A percentile compares a stretch with the other conserved stretches of the same genome.
Evolutionary conservation across 2,113 vertebrate genomes (phyloP).

Genomic region (Sclerurus mexicanus): DNA sequence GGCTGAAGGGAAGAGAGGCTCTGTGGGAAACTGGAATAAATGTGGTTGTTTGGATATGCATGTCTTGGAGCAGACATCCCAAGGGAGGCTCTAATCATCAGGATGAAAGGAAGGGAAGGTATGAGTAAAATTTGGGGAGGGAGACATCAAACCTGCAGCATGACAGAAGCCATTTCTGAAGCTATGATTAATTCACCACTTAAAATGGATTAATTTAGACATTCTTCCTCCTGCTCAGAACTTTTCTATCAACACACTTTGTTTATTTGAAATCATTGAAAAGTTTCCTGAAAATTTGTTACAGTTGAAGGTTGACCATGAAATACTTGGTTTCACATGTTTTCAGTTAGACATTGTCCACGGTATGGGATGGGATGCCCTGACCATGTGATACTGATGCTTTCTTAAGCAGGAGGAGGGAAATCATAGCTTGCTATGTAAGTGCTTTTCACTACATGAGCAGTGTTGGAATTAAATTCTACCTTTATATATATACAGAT

Average conservation of each 20-base stretch:
- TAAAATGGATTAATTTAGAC: neutral
- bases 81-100: conserved; percentile 12
- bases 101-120: conserved; percentile 24
- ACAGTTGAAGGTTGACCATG: neutral
- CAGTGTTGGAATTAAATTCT: neutral
- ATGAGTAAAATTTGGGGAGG: neutral
- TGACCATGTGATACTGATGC: neutral
- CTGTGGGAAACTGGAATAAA: neutral
- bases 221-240: neutral
- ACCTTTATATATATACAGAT: neutral
- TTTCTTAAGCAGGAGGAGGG: neutral
- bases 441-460: neutral
- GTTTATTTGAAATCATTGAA: conserved; percentile 1
- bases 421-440: neutral
- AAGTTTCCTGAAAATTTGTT: neutral
- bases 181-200: conserved; percentile 6
- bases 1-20: neutral
- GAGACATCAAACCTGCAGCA: conserved; percentile 2
- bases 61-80: conserved; percentile 13
- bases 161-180: conserved; percentile 12
- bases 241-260: neutral
- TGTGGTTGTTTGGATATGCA: neutral
- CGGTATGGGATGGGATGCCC: neutral
- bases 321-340: neutral
- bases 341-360: neutral